Evolutionary conservation across 2,888 invertebrate species (phyloP), one percentile per base, ranked within the genome.

Genomic region (Heteromyza rotundicornis): DNA sequence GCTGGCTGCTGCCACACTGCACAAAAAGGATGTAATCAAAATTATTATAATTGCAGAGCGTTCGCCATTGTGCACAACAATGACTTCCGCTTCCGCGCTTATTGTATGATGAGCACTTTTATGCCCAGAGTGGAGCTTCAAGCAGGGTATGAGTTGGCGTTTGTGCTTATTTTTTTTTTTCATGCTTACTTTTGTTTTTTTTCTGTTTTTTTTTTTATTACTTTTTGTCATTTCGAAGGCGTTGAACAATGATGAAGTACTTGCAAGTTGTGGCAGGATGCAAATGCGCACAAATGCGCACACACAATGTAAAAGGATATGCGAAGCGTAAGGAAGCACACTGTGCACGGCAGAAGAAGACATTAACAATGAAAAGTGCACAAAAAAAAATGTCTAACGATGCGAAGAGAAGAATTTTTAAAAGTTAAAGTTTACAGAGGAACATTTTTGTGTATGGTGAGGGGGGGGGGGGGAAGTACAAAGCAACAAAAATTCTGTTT

Each of bases 11-110:
- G 50, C 22, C 20, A 2, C 22, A 22, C 3, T 17, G 19, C 47
- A 20, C 3, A n/a, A 40, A n/a, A 7, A 47, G 70, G 62, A 67
- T 73, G 76, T 68, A 77, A 77, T 77, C 77, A 75, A 75, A 77
- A 77, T 76, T 77, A 77, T 77, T 74, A 77, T 77, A 77, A 77
- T 77, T 77, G 73, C 77, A 74, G 75, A 69, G 75, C 77, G 72
- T 75, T 75, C 74, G 68, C 72, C 77, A 76, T 77, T 77, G 77
- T 77, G 70, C 68, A 71, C 72, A 73, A 76, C 74, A 77, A 77
- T 76, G 77, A 76, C 77, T 77, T 77, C 77, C 77, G 77, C 77
- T 75, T 77, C 77, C 76, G 74, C 69, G 75, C 72, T 70, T 69
- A 74, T 22, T 16, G 23, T 22, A 14, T 20, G 50, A 27, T 27